These are phyloP conservation scores for Eilema depressum DNA, from an alignment of 2,888 invertebrate genomes.

Conservation along the genomic window DNA sequence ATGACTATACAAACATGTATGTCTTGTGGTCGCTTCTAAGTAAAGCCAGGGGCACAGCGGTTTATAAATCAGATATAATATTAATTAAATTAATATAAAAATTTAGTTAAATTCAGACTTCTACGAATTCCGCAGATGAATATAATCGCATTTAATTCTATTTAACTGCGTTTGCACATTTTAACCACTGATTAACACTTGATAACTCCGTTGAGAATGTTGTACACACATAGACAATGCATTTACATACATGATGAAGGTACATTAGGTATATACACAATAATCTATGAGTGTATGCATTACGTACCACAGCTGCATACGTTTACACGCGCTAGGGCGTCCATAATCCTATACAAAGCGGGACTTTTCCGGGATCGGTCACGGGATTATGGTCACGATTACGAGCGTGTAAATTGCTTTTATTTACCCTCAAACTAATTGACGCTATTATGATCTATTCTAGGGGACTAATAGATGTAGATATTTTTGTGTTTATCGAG, in stretches of 20 bases:
- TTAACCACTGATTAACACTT: too few relatives aligned
- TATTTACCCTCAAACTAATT: constrained; percentile 30
- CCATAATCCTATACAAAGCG: constrained; percentile 42
- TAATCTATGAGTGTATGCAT: neutral
- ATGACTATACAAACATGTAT: too few relatives aligned
- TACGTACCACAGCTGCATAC: constrained; percentile 46
- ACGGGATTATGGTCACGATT: constrained; percentile 49
- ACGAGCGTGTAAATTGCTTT: constrained; percentile 49
- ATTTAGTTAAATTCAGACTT: too few relatives aligned
- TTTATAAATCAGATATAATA: too few relatives aligned
- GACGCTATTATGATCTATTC: constrained; percentile 19
- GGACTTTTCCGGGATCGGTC: constrained; percentile 41
- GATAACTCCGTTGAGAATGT: too few relatives aligned
- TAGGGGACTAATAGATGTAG: constrained; percentile 12
- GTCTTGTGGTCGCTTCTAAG: too few relatives aligned
- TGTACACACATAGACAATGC: neutral
- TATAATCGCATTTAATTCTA: too few relatives aligned
- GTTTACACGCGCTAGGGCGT: constrained; percentile 46
- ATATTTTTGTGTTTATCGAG: neutral
- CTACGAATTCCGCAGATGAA: too few relatives aligned
- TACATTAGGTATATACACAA: neutral
- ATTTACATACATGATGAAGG: neutral
- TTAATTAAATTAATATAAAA: too few relatives aligned
- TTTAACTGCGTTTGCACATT: too few relatives aligned
- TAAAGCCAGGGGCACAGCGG: too few relatives aligned